phyloP scores from a whole-genome alignment of 2,797 vertebrate species.

The Coilia nasus region DNA sequence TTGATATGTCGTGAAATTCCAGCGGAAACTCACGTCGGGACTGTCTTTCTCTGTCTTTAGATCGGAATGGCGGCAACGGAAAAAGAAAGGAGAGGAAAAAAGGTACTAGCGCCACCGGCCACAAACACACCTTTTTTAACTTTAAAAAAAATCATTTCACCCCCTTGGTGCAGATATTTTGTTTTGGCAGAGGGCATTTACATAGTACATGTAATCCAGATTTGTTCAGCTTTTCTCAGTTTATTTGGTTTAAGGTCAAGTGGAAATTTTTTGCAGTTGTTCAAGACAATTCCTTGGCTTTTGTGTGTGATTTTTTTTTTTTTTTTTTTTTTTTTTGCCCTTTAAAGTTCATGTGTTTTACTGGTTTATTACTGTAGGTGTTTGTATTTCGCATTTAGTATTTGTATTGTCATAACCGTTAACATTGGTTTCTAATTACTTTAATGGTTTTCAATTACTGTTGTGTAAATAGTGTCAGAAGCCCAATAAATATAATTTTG shows the following conservation, averaged over 20 bases:
- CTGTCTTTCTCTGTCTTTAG: background rate
- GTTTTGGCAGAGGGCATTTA: background rate
- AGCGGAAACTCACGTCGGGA: background rate
- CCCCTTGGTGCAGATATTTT: background rate
- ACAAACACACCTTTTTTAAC: background rate
- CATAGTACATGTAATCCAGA: background rate
- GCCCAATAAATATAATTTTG: no score
- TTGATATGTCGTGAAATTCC: background rate
- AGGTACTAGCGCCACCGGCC: background rate
- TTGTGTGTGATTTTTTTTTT: no score
- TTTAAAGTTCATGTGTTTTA: no score
- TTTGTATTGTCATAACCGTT: no score
- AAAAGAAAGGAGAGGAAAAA: conserved; percentile 1
- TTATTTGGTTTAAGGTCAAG: background rate
- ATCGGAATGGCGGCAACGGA: background rate
- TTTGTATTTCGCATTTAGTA: no score
- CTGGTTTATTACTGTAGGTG: no score
- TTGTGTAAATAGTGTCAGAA: no score
- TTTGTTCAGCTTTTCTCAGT: background rate
- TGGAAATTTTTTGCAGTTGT: no score
- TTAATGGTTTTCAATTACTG: no score
- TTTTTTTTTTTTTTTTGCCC: no score
- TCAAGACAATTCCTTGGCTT: no score
- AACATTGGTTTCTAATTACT: no score
- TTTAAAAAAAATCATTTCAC: background rate